Evolutionary conservation across 2,888 invertebrate genomes (phyloP), one percentile per base, ranked within the genome.

Genomic region (Cheilosia vulpina): DNA sequence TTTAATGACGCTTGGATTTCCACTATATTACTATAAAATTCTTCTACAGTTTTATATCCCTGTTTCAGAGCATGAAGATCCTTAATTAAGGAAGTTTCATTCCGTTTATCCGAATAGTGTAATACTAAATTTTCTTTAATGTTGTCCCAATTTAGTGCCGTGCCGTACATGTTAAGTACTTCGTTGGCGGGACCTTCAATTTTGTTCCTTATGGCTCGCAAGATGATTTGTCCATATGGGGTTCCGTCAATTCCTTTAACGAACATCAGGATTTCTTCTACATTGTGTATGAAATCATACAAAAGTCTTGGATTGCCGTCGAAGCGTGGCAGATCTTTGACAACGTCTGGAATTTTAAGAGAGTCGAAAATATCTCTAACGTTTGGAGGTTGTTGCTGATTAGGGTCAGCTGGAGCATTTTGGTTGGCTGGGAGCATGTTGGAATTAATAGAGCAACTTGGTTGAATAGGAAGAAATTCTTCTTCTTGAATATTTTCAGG

Each of bases 291-390:
- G 38, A 47, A 63, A 45, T 63, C 50, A 47, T 38, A 63, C 17
- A 63, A n/a, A 31, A 55, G 55, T n/a, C 31, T 27, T 55, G 55
- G 55, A 15, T 55, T 55, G 27, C 24, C 15, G 21, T 21, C 21
- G 21, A 21, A 21, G 2, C 2, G 21, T 21, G 21, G 21, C 21
- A 21, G 21, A 21, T 63, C 31, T 47, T 63, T 63, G 27, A 63
- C 27, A 7, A 17, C 63, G 21, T 63, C 31, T 3, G 47, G 63
- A 31, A 63, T 63, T 47, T 41, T 63, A 15, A 63, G 63, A 11
- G 63, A 41, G 7, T 45, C 24, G 4, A 60, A 60, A 21, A 60
- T 60, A 6, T 60, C 60, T 45, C 7, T 15, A 43, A 45, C 45
- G 17, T 45, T 45, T 45, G 17, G 45, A 4, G n/a, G 45, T 2